A percentile compares a stretch with the other conserved stretches of the same genome.
Conservation (phyloP, 64 coral and sea anemone genomes). For the Stichodactyla helianthus region DNA sequence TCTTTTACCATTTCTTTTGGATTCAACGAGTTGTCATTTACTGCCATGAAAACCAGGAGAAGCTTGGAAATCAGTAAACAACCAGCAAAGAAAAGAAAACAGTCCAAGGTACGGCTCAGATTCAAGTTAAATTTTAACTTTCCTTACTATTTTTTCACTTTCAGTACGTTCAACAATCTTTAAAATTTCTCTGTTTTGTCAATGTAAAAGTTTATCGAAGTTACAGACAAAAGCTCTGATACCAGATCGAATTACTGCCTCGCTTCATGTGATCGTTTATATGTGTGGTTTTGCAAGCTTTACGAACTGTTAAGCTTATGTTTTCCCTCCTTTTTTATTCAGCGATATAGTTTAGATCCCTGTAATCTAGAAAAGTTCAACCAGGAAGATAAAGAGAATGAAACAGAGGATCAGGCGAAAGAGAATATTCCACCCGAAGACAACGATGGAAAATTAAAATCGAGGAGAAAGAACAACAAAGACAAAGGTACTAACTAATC, state of each 20-base stretch:
- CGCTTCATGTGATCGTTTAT: not conserved
- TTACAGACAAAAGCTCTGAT: no score
- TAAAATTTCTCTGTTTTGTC: no score
- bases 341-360: not conserved
- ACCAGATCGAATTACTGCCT: no score
- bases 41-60: constrained; percentile 5
- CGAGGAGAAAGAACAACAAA: not conserved
- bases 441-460: not conserved
- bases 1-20: not conserved
- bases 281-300: not conserved
- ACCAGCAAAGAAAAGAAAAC: not conserved
- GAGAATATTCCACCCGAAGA: not conserved
- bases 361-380: not conserved
- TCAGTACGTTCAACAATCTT: no score
- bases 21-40: not conserved
- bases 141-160: no score
- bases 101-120: not conserved
- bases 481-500: not conserved
- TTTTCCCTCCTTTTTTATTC: not conserved
- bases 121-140: not conserved
- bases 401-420: not conserved
- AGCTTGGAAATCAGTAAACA: not conserved
- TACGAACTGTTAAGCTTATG: not conserved
- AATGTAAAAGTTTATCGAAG: no score
- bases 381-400: not conserved